A percentile compares a stretch with the other conserved stretches of the same genome.
Evolutionary conservation across 2,888 invertebrate species (phyloP).

Genomic region (Sinodicranocentrus sp.): DNA sequence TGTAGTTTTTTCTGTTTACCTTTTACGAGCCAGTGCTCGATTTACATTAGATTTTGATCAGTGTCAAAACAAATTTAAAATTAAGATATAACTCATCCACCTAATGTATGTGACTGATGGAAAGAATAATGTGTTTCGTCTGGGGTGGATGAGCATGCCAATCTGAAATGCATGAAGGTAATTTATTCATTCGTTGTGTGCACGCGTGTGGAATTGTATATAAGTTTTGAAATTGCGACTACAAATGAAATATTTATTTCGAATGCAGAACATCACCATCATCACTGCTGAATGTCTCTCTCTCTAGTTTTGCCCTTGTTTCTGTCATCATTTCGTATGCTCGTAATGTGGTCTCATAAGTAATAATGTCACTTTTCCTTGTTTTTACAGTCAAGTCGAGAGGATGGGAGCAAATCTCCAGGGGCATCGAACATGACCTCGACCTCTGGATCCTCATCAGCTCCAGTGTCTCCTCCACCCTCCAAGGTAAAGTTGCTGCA

Average conservation of each 20-base stretch:
- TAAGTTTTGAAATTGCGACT: background rate
- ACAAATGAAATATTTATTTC: background rate
- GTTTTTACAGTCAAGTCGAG: conserved; percentile 78
- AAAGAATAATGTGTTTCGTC: no score
- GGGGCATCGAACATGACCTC: conserved; percentile 80
- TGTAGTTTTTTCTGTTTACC: background rate
- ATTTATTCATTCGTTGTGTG: no score
- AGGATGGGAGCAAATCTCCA: conserved; percentile 79
- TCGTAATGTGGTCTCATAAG: conserved; percentile 1
- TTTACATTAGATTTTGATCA: background rate
- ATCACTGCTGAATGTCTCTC: no score
- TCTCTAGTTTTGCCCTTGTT: no score
- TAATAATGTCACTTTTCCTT: conserved; percentile 42
- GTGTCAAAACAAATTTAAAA: conserved; percentile 10
- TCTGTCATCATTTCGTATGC: background rate
- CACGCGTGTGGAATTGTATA: no score
- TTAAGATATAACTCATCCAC: background rate
- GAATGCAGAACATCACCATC: no score
- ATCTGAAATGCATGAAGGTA: no score
- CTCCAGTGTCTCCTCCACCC: conserved; percentile 75
- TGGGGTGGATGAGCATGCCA: no score
- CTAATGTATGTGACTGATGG: no score
- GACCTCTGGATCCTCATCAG: conserved; percentile 79
- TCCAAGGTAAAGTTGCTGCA: conserved; percentile 73
- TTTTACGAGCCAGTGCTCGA: background rate